Percentiles rank a stretch among this genome's conserved stretches.
Evolutionary conservation across 2,888 invertebrate genomes (phyloP).

Genomic region (Andrena haemorrhoa): DNA sequence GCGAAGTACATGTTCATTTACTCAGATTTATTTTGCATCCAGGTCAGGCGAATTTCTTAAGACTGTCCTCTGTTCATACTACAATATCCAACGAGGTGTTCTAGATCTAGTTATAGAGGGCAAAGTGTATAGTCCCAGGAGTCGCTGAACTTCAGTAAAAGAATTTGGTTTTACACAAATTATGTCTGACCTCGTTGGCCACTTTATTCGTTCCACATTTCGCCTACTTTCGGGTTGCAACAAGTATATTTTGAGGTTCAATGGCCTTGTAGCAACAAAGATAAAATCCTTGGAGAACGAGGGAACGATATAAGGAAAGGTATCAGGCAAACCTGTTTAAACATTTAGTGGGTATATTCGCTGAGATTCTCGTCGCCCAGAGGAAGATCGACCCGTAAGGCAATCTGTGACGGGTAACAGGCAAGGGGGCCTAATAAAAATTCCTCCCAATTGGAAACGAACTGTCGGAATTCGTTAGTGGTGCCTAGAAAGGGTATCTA

Average conservation of each 20-base stretch:
- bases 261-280: no score
- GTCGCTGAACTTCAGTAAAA: no score
- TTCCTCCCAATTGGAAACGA: slow-evolving; percentile 49
- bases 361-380: not conserved
- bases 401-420: slow-evolving; percentile 15
- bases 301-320: not conserved
- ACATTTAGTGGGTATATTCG: not conserved
- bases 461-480: slow-evolving; percentile 30
- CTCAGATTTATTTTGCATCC: not conserved
- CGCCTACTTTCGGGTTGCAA: no score
- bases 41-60: not conserved
- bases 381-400: slow-evolving; percentile 3
- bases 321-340: not conserved
- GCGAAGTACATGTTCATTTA: not conserved
- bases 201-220: no score
- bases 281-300: no score
- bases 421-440: slow-evolving; percentile 32
- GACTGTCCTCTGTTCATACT: no score
- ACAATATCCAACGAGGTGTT: no score
- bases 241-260: no score
- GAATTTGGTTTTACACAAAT: not conserved
- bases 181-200: not conserved
- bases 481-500: slow-evolving; percentile 26
- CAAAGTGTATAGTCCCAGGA: no score
- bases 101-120: no score